A percentile compares a stretch with the other conserved stretches of the same genome.
These are phyloP conservation scores for Gopherus evgoodei DNA, from an alignment of 2,113 vertebrate genomes.

Conservation along the genomic window DNA sequence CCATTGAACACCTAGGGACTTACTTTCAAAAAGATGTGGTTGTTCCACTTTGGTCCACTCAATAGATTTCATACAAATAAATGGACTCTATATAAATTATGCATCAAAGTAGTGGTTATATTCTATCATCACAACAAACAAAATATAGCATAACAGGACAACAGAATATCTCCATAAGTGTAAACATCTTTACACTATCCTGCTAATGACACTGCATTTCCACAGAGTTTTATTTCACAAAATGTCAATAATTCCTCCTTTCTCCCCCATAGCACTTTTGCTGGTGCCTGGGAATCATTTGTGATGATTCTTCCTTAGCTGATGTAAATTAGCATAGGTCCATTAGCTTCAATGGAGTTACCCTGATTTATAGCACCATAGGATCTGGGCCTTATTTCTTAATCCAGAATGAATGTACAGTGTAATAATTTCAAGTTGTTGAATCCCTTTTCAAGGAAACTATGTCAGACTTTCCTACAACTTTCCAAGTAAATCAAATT, in stretches of 20 bases:
- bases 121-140: neutral
- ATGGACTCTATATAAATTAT: neutral
- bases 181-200: constrained; percentile 11
- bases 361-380: constrained; percentile 6
- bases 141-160: neutral
- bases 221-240: constrained; percentile 5
- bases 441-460: constrained; percentile 19
- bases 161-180: neutral
- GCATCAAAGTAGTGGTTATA: neutral
- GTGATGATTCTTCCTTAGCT: neutral
- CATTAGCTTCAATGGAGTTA: neutral
- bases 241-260: constrained; percentile 6
- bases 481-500: neutral
- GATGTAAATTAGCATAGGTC: constrained; percentile 28
- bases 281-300: neutral
- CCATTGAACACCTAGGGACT: neutral
- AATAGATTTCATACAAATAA: neutral
- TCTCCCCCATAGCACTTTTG: neutral
- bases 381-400: neutral
- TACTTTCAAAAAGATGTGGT: neutral
- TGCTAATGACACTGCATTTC: neutral
- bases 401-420: neutral
- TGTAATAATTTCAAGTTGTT: neutral
- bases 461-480: neutral
- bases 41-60: neutral